These are phyloP conservation scores for Calliphora vomitoria DNA, from an alignment of 2,888 invertebrate genomes.

Conservation along the genomic window DNA sequence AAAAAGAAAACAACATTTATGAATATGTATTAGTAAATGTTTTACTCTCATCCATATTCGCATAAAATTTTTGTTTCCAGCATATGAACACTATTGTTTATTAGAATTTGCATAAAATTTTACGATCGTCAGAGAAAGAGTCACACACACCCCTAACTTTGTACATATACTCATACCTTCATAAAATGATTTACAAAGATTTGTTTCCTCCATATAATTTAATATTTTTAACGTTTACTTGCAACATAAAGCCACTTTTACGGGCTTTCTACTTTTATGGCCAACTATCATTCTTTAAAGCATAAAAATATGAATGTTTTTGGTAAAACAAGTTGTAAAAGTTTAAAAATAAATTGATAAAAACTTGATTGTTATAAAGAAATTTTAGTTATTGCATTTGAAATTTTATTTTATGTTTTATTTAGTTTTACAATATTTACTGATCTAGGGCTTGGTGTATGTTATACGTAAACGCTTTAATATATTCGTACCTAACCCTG, in stretches of 20 bases:
- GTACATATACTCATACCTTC: conserved; percentile 11
- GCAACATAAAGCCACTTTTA: neutral
- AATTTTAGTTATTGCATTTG: no score
- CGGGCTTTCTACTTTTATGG: neutral
- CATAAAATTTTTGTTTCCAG: conserved; percentile 36
- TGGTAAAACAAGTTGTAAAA: neutral
- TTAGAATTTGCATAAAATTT: conserved; percentile 39
- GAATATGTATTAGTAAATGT: conserved; percentile 36
- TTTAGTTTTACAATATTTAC: neutral
- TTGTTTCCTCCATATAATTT: neutral
- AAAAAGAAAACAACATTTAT: conserved; percentile 31
- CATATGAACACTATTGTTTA: conserved; percentile 40
- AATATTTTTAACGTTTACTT: neutral
- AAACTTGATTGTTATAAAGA: neutral
- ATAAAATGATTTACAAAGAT: conserved; percentile 1
- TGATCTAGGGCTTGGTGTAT: neutral
- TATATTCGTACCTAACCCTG: conserved; percentile 22
- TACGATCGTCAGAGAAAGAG: conserved; percentile 27
- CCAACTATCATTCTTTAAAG: neutral
- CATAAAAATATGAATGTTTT: neutral
- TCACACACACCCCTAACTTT: neutral
- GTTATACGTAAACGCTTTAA: conserved; percentile 2
- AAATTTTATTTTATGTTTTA: neutral
- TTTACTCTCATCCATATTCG: conserved; percentile 10
- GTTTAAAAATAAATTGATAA: neutral